Evolutionary conservation across 2,113 vertebrate species (phyloP).

Genomic region (Cyanoramphus novaezelandiae): DNA sequence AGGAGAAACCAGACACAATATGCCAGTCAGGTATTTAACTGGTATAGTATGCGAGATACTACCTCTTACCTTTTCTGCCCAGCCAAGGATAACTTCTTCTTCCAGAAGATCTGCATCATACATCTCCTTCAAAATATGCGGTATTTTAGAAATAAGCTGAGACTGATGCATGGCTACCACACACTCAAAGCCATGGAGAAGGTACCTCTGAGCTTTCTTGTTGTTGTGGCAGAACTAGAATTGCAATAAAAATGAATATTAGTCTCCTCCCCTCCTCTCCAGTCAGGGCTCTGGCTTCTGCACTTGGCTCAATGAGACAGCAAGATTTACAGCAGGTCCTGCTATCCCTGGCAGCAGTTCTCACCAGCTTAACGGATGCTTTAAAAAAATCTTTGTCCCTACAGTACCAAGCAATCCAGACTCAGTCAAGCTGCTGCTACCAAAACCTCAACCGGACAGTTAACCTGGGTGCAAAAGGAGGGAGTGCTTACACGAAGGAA

Average conservation of each 20-base stretch:
- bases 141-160: conserved; percentile 90
- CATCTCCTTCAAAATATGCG: conserved; percentile 93
- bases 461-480: rapidly evolving
- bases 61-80: conserved; percentile 90
- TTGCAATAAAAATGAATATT: neutral
- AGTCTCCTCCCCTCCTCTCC: neutral
- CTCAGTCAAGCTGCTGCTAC: rapidly evolving
- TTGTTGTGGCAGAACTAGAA: conserved; percentile 96
- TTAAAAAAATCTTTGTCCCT: neutral
- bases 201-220: conserved; percentile 96
- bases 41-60: rapidly evolving
- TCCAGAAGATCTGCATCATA: conserved; percentile 96
- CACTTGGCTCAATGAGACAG: rapidly evolving
- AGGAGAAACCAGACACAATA: rapidly evolving
- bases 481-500: conserved; percentile 86
- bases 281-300: neutral
- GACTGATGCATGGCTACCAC: conserved; percentile 93
- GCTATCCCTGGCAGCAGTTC: neutral
- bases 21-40: neutral
- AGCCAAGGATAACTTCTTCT: conserved; percentile 93
- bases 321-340: neutral
- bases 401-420: neutral
- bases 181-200: conserved; percentile 94
- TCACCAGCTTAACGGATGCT: neutral
- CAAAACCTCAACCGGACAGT: rapidly evolving